Conservation (phyloP, 1,140 invertebrate genomes). For the Batillaria attramentaria region DNA sequence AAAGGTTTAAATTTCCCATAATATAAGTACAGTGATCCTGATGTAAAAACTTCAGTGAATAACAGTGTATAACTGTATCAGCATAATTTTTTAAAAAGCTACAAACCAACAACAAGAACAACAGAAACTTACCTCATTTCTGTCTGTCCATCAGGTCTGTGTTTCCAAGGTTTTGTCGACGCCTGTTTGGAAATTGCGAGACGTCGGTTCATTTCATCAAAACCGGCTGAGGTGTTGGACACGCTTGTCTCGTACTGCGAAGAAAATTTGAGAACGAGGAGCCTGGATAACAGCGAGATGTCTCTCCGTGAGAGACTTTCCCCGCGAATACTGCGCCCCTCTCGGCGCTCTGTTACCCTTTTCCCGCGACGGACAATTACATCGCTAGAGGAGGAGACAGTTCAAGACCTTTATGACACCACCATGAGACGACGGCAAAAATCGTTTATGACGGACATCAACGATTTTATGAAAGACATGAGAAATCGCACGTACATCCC, state of each 20-base stretch:
- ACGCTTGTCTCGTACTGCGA: constrained; percentile 55
- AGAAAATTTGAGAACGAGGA: constrained; percentile 37
- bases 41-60: no score
- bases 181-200: constrained; percentile 58
- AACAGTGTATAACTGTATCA: no score
- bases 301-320: constrained; percentile 10
- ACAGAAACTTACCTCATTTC: no score
- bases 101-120: no score
- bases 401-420: background rate
- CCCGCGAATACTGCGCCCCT: background rate
- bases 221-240: constrained; percentile 47
- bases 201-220: constrained; percentile 44
- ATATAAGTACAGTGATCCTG: no score
- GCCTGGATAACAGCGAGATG: background rate
- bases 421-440: background rate
- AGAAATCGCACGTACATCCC: constrained; percentile 14
- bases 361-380: constrained; percentile 37
- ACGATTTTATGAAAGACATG: constrained; percentile 26
- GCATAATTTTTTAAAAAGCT: no score
- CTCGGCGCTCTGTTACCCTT: constrained; percentile 23
- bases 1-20: no score
- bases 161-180: constrained; percentile 63
- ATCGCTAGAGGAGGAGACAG: constrained; percentile 40
- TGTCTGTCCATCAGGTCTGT: constrained; percentile 60
- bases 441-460: background rate